Evolutionary conservation across 2,888 invertebrate species (phyloP).

Genomic region (Nasonia oneida): DNA sequence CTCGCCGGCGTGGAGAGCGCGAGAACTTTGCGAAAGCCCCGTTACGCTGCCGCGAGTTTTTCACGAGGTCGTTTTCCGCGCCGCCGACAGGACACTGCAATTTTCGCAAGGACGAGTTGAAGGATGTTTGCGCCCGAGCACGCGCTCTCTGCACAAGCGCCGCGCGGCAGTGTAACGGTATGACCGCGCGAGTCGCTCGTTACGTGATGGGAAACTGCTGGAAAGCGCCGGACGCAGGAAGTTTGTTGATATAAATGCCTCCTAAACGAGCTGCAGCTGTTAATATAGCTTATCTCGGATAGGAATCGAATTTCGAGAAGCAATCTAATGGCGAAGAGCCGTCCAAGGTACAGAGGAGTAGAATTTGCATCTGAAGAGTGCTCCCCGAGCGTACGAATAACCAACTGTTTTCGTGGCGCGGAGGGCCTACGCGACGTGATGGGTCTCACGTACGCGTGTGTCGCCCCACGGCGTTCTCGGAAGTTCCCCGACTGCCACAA

Average conservation of each 20-base stretch:
- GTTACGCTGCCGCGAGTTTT: neutral
- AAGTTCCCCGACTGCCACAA: neutral
- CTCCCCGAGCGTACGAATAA: too few relatives aligned
- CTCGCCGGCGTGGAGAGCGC: neutral
- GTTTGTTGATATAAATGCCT: neutral
- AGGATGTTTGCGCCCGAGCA: constrained; percentile 11
- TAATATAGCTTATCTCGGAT: too few relatives aligned
- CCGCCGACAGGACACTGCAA: neutral
- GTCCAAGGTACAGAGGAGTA: too few relatives aligned
- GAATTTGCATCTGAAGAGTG: too few relatives aligned
- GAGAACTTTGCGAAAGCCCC: constrained; percentile 17
- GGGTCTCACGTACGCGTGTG: neutral
- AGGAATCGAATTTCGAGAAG: too few relatives aligned
- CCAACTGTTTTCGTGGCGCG: neutral
- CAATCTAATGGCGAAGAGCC: too few relatives aligned
- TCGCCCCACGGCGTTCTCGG: neutral
- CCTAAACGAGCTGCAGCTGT: too few relatives aligned
- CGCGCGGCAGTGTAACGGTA: neutral
- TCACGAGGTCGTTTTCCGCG: neutral
- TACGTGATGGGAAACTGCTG: neutral
- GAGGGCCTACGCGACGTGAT: neutral
- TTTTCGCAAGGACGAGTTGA: constrained; percentile 54
- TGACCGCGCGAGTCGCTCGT: neutral
- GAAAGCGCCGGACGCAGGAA: neutral
- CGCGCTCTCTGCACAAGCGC: neutral